Percentiles rank a stretch among this genome's conserved stretches.
phyloP scores from a whole-genome alignment of 2,113 vertebrate species.

The Picathartes gymnocephalus region DNA sequence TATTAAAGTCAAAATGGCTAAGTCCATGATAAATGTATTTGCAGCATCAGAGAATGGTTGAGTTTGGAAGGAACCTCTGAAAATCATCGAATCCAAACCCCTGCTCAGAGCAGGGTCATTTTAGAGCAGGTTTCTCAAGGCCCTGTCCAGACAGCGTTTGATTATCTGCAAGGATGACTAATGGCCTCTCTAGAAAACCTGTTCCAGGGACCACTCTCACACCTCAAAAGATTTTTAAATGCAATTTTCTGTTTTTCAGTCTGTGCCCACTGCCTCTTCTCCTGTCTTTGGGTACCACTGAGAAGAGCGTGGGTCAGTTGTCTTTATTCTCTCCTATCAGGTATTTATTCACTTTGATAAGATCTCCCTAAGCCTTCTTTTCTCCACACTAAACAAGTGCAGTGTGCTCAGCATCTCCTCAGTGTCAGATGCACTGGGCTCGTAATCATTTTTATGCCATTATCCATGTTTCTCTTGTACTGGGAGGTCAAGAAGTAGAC shows the following conservation, averaged over 20 bases:
- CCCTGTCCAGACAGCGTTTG: not conserved
- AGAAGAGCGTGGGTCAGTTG: not conserved
- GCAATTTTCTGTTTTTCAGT: not conserved
- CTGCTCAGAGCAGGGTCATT: not conserved
- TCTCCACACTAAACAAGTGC: rapidly evolving
- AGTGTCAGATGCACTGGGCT: not conserved
- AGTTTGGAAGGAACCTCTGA: not conserved
- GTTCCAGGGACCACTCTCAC: not conserved
- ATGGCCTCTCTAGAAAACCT: not conserved
- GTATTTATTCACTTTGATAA: not conserved
- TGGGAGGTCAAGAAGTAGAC: not conserved
- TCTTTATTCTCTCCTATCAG: not conserved
- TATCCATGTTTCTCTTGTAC: not conserved
- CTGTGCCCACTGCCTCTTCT: not conserved
- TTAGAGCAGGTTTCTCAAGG: not conserved
- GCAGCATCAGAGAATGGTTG: not conserved
- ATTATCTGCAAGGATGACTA: not conserved
- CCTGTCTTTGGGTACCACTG: not conserved
- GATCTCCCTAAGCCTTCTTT: not conserved
- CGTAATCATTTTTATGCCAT: not conserved
- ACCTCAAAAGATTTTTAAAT: not conserved
- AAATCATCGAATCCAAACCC: not conserved
- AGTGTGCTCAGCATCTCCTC: not conserved
- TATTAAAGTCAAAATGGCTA: not conserved
- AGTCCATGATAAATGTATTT: not conserved